These are phyloP conservation scores for Pungitius pungitius DNA, from an alignment of 2,113 vertebrate species.

Conservation along the genomic window DNA sequence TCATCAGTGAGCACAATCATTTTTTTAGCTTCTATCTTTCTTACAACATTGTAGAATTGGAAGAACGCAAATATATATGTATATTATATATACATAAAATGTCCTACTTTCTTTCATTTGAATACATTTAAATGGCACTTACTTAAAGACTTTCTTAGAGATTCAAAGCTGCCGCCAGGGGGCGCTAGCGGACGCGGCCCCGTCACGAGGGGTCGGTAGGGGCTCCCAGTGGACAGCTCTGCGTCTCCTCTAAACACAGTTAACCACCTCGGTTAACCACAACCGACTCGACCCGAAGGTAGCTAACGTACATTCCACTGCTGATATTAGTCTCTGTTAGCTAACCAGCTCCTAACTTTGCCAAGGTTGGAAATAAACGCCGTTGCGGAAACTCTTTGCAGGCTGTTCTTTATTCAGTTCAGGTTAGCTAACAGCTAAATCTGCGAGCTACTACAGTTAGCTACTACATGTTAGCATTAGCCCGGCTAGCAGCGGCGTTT, in stretches of 20 bases:
- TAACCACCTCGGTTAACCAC: slow-evolving; percentile 40
- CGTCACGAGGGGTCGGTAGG: slow-evolving; percentile 38
- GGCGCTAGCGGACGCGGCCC: slow-evolving; percentile 12
- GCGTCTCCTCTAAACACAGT: slow-evolving; percentile 10
- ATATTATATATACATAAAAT: too few species aligned
- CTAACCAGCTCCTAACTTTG: background rate
- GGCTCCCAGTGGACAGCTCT: slow-evolving; percentile 34
- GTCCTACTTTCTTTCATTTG: too few species aligned
- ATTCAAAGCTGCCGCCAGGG: slow-evolving; percentile 19
- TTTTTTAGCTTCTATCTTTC: background rate
- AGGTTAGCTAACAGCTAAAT: slow-evolving; percentile 45
- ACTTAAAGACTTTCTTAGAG: background rate
- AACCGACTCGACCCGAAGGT: slow-evolving; percentile 58
- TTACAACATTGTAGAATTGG: too few species aligned
- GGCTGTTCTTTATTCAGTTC: background rate
- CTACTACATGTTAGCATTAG: slow-evolving; percentile 56
- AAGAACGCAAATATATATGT: too few species aligned
- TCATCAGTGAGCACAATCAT: background rate
- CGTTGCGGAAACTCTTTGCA: background rate
- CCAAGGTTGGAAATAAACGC: background rate
- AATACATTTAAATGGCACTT: too few species aligned
- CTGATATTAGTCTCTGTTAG: background rate
- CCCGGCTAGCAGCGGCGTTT: slow-evolving; percentile 29
- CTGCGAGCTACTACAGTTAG: slow-evolving; percentile 27
- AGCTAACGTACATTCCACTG: background rate